Base-by-base conservation (phyloP, 2,888 invertebrate genomes). In the Anthrax anthrax region DNA sequence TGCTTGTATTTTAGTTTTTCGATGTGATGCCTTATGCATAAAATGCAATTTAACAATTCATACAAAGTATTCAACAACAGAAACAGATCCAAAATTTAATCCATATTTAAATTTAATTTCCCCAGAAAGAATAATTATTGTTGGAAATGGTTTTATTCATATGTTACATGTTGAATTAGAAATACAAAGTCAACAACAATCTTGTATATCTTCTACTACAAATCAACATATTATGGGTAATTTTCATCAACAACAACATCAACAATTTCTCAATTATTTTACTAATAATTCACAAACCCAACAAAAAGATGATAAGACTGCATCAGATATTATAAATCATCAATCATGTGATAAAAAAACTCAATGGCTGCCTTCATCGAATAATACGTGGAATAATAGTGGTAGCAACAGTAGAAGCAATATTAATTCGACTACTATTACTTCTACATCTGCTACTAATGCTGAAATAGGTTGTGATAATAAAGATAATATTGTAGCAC, bases 11-110 rank as follows among this genome's bases (percentile, higher is more conserved):
- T 65, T 65, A 66, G 72, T 70, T 59, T 66, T 71, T 50, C 78
- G 78, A 56, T 76, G 78, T 56, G 75, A 80, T 44, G 77, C 78
- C 59, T 70, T 83, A 55, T 95, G 95, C 63, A 70, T 89, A 47
- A 81, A 83, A 60, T 94, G 95, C 64, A 89, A 91, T 60, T 81
- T 91, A 56, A 89, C 91, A 41, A 80, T 94, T 53, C 92, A 95
- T 67, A 89, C 90, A 55, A 87, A 86, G 62, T 90, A 91, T 64
- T 87, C 88, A 61, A 81, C 89, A 56, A 84, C 87, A n/a, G 80
- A 84, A 39, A 87, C 89, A 43, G 84, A 82, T 57, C 89, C 87
- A 23, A 74, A 76, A 64, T 84, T 84, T 58, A 78, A 80, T 56
- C 80, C 81, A 0, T 75, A 76, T 10, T 76, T 80, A 4, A 80